Evolutionary conservation across 2,113 vertebrate genomes (phyloP).

Genomic region (Nannospalax galili): DNA sequence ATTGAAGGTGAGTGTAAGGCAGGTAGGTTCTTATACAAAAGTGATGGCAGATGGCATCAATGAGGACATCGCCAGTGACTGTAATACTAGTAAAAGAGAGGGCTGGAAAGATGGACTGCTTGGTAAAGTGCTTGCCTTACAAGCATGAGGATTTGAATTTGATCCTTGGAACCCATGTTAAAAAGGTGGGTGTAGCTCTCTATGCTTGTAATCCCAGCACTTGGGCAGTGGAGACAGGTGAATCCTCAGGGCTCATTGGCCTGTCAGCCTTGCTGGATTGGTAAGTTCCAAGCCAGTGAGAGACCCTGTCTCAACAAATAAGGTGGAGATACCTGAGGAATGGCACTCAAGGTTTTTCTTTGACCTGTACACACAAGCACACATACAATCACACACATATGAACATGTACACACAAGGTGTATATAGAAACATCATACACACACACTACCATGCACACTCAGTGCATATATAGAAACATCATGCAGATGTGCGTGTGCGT

Average conservation of each 20-base stretch:
- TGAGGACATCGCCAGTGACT: background rate
- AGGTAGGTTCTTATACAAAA: background rate
- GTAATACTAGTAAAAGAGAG: background rate
- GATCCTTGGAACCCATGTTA: background rate
- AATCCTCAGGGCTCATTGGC: background rate
- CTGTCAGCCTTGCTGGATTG: background rate
- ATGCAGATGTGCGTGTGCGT: background rate
- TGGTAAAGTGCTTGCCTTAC: background rate
- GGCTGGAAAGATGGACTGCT: background rate
- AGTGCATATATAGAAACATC: too few species aligned
- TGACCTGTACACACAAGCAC: too few species aligned
- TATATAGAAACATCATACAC: too few species aligned
- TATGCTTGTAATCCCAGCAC: background rate
- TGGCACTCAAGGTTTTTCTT: background rate
- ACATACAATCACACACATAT: background rate
- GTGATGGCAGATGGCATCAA: background rate
- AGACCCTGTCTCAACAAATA: background rate
- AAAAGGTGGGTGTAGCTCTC: background rate
- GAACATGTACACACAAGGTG: too few species aligned
- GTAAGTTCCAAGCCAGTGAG: background rate
- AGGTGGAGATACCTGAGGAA: background rate
- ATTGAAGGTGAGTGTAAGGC: too few species aligned
- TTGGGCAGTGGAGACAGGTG: background rate
- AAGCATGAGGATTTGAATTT: background rate
- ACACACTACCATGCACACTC: too few species aligned